A percentile compares a stretch with the other conserved stretches of the same genome.
Evolutionary conservation across 2,113 vertebrate species (phyloP).

Genomic region (Cepphus grylle): DNA sequence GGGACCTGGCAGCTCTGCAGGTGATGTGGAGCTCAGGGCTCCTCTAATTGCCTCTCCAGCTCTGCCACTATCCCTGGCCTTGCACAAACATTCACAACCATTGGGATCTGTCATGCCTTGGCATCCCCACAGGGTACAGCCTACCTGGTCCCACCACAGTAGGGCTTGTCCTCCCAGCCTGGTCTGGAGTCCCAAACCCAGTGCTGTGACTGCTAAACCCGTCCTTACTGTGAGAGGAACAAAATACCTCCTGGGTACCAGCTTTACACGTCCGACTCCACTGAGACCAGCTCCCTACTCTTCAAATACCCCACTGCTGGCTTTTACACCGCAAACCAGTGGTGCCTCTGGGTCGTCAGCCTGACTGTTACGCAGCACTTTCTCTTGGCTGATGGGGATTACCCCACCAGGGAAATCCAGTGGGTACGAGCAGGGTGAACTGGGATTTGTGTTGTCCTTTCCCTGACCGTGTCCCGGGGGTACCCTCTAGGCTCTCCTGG

Average conservation of each 20-base stretch:
- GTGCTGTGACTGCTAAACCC: fast-evolving
- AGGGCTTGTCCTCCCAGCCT: too few species aligned
- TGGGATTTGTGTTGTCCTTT: not conserved
- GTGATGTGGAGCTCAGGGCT: not conserved
- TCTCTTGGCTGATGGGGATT: not conserved
- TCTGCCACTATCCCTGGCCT: not conserved
- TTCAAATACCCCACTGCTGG: fast-evolving
- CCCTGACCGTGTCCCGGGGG: not conserved
- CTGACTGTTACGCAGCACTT: not conserved
- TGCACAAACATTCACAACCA: not conserved
- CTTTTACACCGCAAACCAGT: not conserved
- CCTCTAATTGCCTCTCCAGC: not conserved
- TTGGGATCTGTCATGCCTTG: fast-evolving
- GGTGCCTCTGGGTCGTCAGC: not conserved
- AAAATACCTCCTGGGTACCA: not conserved
- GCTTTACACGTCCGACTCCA: not conserved
- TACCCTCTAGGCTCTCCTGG: not conserved
- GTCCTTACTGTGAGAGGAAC: fast-evolving
- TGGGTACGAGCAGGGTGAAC: fast-evolving
- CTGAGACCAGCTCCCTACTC: not conserved
- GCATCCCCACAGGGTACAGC: not conserved
- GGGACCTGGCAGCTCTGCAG: not conserved
- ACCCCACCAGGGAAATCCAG: not conserved
- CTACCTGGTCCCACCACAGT: not conserved
- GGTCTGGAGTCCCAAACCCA: not conserved